Percentiles rank a stretch among this genome's conserved stretches.
Conservation (phyloP, 2,113 vertebrate species). For the Lamprotornis superbus region DNA sequence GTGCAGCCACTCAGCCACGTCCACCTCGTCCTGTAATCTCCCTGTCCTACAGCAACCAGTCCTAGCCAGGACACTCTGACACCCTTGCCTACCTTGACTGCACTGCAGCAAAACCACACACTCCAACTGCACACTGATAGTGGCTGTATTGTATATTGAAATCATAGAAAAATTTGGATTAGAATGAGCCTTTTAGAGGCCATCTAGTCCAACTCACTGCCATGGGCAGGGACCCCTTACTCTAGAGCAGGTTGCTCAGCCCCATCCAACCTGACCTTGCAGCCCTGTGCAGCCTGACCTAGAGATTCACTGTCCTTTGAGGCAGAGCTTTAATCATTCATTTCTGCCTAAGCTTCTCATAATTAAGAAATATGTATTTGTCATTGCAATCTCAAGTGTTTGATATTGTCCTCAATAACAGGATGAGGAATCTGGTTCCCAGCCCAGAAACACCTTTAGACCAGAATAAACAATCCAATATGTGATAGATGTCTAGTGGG, state of each 20-base stretch:
- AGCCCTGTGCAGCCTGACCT: neutral
- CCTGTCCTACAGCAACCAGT: neutral
- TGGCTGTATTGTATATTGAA: neutral
- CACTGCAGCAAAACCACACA: neutral
- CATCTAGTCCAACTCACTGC: no score
- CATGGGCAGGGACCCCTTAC: neutral
- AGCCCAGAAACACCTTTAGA: neutral
- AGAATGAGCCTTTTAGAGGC: neutral
- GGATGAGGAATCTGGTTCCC: neutral
- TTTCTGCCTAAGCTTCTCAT: neutral
- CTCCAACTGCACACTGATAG: neutral
- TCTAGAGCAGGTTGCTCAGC: neutral
- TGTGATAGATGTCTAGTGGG: rapidly evolving
- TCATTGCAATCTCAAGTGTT: neutral
- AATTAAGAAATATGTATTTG: neutral
- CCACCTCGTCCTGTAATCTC: neutral
- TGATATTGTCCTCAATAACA: neutral
- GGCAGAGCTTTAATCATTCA: neutral
- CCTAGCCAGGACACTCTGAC: neutral
- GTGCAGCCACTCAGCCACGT: no score
- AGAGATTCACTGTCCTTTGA: neutral
- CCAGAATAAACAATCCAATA: neutral
- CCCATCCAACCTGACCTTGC: neutral
- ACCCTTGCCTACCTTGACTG: neutral
- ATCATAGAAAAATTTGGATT: neutral